phyloP scores from a whole-genome alignment of 2,113 vertebrate genomes.

The Solea senegalensis region DNA sequence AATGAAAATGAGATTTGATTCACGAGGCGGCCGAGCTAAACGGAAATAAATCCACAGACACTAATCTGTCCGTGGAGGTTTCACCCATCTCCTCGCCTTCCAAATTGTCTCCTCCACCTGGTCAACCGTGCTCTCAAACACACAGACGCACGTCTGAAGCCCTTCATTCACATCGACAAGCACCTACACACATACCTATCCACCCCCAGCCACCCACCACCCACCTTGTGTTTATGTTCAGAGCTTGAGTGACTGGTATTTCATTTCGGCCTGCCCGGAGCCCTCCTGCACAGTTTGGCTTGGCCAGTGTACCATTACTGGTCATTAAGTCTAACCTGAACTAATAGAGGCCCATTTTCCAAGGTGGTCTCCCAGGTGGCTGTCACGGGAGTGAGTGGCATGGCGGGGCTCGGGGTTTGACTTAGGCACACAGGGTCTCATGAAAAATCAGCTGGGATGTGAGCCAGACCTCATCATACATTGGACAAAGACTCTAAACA shows the following conservation, averaged over 20 bases:
- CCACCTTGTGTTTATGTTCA: slow-evolving; percentile 76
- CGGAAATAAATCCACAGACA: slow-evolving; percentile 33
- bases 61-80: slow-evolving; percentile 57
- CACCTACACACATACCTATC: slow-evolving; percentile 55
- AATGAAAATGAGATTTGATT: slow-evolving; percentile 77
- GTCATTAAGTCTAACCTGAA: slow-evolving; percentile 83
- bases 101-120: slow-evolving; percentile 35
- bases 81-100: slow-evolving; percentile 35
- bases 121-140: slow-evolving; percentile 44
- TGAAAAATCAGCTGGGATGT: slow-evolving; percentile 50
- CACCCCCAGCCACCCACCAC: slow-evolving; percentile 45
- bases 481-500: slow-evolving; percentile 51
- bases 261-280: slow-evolving; percentile 70
- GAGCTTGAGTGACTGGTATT: slow-evolving; percentile 79
- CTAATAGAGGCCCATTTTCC: slow-evolving; percentile 80
- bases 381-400: slow-evolving; percentile 67
- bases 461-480: slow-evolving; percentile 52
- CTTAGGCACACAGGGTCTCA: slow-evolving; percentile 37
- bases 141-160: slow-evolving; percentile 36
- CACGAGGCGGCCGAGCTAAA: slow-evolving; percentile 49
- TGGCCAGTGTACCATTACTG: slow-evolving; percentile 77
- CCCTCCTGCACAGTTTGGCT: slow-evolving; percentile 68
- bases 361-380: slow-evolving; percentile 79
- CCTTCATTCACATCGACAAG: slow-evolving; percentile 17
- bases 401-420: slow-evolving; percentile 28